Conservation (phyloP, 2,797 vertebrate species). For the Pseudocheirus occidentalis region DNA sequence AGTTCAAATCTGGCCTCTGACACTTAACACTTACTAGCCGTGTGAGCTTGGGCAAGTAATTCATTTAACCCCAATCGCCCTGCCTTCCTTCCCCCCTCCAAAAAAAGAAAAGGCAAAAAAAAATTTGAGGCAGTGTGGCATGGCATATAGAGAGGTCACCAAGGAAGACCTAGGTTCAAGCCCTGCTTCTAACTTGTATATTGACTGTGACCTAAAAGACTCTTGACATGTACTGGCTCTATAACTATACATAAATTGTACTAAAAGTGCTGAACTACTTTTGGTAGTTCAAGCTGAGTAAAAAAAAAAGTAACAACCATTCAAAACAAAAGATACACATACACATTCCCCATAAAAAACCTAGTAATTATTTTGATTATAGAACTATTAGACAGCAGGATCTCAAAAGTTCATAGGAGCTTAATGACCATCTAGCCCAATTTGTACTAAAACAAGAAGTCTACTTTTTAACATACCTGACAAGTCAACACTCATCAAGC, state of each 20-base stretch:
- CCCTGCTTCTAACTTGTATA: background rate
- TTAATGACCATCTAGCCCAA: background rate
- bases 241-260: background rate
- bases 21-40: no score
- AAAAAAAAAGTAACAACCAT: background rate
- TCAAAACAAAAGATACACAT: background rate
- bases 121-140: background rate
- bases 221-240: background rate
- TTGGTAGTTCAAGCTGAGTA: background rate
- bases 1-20: no score
- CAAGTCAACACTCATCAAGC: background rate
- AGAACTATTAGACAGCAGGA: background rate
- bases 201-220: background rate
- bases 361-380: background rate
- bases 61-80: no score
- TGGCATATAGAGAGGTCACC: background rate
- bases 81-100: no score
- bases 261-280: background rate
- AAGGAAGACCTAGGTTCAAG: background rate
- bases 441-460: background rate
- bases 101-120: background rate
- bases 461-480: background rate
- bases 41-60: no score
- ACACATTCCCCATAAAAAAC: background rate
- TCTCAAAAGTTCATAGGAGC: background rate